Percentiles rank a stretch among this genome's conserved stretches.
Conservation (phyloP, 2,888 invertebrate species). For the Limnephilus marmoratus region DNA sequence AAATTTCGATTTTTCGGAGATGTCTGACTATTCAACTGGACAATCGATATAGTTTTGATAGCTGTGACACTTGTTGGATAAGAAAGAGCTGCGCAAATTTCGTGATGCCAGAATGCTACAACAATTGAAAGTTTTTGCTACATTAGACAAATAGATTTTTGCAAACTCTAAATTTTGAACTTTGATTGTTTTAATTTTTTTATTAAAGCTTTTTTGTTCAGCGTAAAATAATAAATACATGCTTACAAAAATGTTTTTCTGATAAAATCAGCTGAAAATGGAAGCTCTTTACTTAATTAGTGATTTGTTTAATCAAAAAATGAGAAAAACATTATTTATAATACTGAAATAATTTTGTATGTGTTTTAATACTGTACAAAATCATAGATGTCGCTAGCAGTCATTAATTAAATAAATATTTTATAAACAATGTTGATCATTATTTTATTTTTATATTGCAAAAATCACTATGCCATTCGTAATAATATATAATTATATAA, state of each 20-base stretch:
- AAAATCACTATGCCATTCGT: conserved; percentile 21
- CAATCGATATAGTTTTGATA: too few species aligned
- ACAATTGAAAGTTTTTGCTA: not conserved
- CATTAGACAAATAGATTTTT: not conserved
- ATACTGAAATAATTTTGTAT: not conserved
- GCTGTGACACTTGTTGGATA: not conserved
- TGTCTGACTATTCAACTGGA: too few species aligned
- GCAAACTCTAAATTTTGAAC: not conserved
- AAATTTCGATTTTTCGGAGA: too few species aligned
- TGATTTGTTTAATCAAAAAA: not conserved
- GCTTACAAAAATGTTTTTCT: not conserved
- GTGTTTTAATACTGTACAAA: not conserved
- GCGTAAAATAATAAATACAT: not conserved
- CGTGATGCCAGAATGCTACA: not conserved
- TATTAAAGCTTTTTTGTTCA: not conserved
- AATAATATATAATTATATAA: not conserved
- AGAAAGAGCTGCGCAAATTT: not conserved
- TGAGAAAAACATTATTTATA: not conserved
- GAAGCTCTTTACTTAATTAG: not conserved
- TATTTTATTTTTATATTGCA: conserved; percentile 6
- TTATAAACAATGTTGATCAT: not conserved
- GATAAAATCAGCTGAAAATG: not conserved
- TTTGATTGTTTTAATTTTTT: not conserved
- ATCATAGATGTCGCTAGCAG: not conserved
- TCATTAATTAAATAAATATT: not conserved